These are phyloP conservation scores for Ctenopoma kingsleyae DNA, from an alignment of 2,797 vertebrate genomes.

Conservation along the genomic window DNA sequence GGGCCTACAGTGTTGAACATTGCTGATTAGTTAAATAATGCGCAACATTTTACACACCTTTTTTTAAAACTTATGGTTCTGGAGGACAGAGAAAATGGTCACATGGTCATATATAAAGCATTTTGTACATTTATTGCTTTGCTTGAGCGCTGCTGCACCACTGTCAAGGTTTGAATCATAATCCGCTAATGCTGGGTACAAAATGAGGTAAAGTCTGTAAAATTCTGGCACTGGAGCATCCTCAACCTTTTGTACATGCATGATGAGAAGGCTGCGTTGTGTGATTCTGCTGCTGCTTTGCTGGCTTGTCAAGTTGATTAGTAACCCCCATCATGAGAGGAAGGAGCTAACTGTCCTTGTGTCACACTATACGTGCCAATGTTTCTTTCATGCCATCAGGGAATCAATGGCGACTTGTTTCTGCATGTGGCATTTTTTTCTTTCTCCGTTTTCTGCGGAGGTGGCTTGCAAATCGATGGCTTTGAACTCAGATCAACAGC, in stretches of 20 bases:
- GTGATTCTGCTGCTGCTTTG: conserved; percentile 33
- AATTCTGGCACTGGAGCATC: conserved; percentile 15
- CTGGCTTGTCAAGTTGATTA: conserved; percentile 65
- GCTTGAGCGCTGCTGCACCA: not conserved
- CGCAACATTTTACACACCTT: too few relatives aligned
- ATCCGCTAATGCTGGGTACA: conserved; percentile 8
- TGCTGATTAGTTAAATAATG: too few relatives aligned
- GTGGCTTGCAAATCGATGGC: conserved; percentile 70
- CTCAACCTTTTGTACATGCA: conserved; percentile 17
- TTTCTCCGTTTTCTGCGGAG: conserved; percentile 55
- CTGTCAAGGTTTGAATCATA: conserved; percentile 12
- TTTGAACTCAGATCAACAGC: conserved; percentile 66
- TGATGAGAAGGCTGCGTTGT: conserved; percentile 9
- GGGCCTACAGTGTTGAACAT: not conserved
- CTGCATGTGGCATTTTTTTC: conserved; percentile 52
- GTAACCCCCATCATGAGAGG: conserved; percentile 50
- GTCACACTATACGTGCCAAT: conserved; percentile 50
- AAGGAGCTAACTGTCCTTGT: conserved; percentile 51
- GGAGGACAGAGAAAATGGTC: too few relatives aligned
- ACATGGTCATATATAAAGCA: not conserved
- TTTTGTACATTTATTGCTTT: conserved; percentile 11
- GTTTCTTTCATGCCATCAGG: conserved; percentile 54
- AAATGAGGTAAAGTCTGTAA: conserved; percentile 35
- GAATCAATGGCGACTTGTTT: conserved; percentile 69
- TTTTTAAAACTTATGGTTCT: too few relatives aligned